These are phyloP conservation scores for Drosophila novamexicana DNA, from an alignment of 1,140 invertebrate genomes.

Conservation along the genomic window DNA sequence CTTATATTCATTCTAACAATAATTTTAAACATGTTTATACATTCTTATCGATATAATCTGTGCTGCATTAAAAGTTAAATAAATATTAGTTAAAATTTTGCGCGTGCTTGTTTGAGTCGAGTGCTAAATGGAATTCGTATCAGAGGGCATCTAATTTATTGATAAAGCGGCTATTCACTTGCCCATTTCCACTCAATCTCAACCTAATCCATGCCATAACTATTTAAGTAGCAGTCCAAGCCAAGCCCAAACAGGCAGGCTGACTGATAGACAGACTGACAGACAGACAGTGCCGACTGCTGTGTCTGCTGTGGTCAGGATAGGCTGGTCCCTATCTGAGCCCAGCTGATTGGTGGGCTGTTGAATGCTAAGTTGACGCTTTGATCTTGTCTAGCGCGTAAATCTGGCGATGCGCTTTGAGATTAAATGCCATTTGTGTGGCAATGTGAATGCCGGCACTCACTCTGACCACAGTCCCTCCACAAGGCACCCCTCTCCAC, in stretches of 20 bases:
- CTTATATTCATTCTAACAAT: no score
- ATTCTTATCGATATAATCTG: no score
- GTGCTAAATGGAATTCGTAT: constrained; percentile 19
- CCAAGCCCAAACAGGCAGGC: background rate
- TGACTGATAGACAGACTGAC: background rate
- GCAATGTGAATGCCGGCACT: constrained; percentile 41
- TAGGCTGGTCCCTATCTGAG: constrained; percentile 22
- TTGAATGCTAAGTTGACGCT: constrained; percentile 80
- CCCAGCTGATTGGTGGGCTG: constrained; percentile 72
- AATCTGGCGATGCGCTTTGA: constrained; percentile 74
- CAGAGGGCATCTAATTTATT: constrained; percentile 42
- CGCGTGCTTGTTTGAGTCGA: background rate
- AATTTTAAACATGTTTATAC: no score
- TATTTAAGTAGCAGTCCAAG: constrained; percentile 30
- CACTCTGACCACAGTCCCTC: constrained; percentile 24
- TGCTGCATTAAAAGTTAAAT: no score
- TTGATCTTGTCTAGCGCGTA: constrained; percentile 78
- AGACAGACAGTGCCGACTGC: background rate
- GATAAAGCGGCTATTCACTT: constrained; percentile 30
- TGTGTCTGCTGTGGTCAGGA: constrained; percentile 6
- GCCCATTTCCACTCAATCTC: constrained; percentile 31
- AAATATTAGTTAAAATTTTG: no score
- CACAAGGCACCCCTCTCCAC: no score
- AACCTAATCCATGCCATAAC: constrained; percentile 29
- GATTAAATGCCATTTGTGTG: constrained; percentile 77